These are phyloP conservation scores for Stomatorhinus walkeri DNA, from an alignment of 2,797 vertebrate genomes.

Conservation along the genomic window DNA sequence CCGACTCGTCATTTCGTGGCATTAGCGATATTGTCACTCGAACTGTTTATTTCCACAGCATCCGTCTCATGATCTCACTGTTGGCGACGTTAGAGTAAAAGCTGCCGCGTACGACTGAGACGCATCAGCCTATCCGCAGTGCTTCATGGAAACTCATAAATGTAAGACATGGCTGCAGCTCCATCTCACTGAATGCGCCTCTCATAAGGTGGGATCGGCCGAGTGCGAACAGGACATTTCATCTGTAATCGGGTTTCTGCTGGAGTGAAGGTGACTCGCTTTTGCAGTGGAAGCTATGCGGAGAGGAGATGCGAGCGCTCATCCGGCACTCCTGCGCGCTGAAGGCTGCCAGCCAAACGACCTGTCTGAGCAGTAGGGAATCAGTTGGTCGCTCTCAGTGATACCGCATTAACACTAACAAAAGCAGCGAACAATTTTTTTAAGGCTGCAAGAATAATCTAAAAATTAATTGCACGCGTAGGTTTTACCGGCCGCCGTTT, in stretches of 20 bases:
- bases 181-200: slow-evolving; percentile 51
- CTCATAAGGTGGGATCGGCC: slow-evolving; percentile 45
- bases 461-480: slow-evolving; percentile 53
- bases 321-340: slow-evolving; percentile 55
- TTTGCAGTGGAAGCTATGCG: slow-evolving; percentile 67
- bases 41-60: background rate
- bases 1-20: slow-evolving; percentile 16
- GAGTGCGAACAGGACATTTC: slow-evolving; percentile 43
- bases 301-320: slow-evolving; percentile 59
- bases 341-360: slow-evolving; percentile 57
- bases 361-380: slow-evolving; percentile 31
- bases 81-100: background rate
- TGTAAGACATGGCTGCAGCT: slow-evolving; percentile 58
- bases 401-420: background rate
- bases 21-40: background rate
- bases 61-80: background rate
- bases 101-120: slow-evolving; percentile 5
- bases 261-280: slow-evolving; percentile 72
- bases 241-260: slow-evolving; percentile 47
- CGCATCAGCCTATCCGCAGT: background rate
- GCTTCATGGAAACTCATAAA: slow-evolving; percentile 15
- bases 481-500: slow-evolving; percentile 78
- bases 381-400: slow-evolving; percentile 2
- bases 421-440: background rate
- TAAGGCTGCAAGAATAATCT: background rate